phyloP scores from a whole-genome alignment of 1,140 invertebrate species.

The Anoplophora glabripennis region DNA sequence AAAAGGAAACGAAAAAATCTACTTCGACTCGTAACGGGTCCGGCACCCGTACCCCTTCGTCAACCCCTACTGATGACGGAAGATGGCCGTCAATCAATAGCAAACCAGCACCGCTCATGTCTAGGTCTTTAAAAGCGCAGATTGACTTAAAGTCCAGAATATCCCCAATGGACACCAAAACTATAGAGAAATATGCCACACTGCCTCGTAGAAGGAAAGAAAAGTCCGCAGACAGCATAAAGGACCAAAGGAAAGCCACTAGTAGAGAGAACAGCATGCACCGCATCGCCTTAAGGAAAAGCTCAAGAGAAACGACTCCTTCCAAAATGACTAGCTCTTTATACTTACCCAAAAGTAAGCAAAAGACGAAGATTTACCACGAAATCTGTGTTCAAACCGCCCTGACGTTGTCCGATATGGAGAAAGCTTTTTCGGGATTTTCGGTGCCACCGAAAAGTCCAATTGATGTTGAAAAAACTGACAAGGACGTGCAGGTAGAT shows the following conservation, averaged over 20 bases:
- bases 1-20: constrained; percentile 30
- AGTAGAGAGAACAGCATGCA: constrained; percentile 49
- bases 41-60: constrained; percentile 32
- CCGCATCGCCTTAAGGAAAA: constrained; percentile 39
- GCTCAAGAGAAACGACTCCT: constrained; percentile 46
- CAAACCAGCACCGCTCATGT: constrained; percentile 42
- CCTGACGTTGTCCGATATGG: constrained; percentile 66
- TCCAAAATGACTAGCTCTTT: constrained; percentile 44
- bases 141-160: constrained; percentile 31
- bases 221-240: constrained; percentile 49
- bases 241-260: constrained; percentile 44
- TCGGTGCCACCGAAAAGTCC: constrained; percentile 48
- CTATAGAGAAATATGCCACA: constrained; percentile 71
- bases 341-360: constrained; percentile 48
- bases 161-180: constrained; percentile 50
- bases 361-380: constrained; percentile 72
- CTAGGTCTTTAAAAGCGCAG: constrained; percentile 36
- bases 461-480: constrained; percentile 39
- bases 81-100: constrained; percentile 58
- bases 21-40: constrained; percentile 10
- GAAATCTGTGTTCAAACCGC: constrained; percentile 73
- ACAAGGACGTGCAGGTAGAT: constrained; percentile 66
- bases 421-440: constrained; percentile 64
- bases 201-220: constrained; percentile 66
- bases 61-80: constrained; percentile 66